Base-by-base conservation (phyloP, 2,888 invertebrate species). In the Parnassius apollo region DNA sequence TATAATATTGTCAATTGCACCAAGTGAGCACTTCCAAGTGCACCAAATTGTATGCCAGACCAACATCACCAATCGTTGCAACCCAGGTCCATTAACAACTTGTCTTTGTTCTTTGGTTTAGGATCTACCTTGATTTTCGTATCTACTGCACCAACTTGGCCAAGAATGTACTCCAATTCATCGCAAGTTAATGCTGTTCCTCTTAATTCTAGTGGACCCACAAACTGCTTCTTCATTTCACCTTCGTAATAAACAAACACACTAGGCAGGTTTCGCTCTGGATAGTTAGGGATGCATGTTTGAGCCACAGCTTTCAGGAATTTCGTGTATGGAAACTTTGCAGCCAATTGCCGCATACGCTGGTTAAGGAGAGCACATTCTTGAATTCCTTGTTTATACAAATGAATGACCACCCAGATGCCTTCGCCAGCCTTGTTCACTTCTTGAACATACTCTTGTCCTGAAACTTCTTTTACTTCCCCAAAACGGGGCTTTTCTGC, bases 211-310 rank as follows among this genome's bases (percentile, higher is more conserved):
- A 94, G 80, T 0, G 98, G 94, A 0, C 98, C 98, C 61, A 98
- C 94, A 76, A 96, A 94, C 86, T 98, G 98, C 72, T 96, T 95
- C 77, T 95, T 96, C 93, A 98, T 93, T 49, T 96, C 95, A 0
- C 98, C 98, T 82, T 98, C 96, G 73, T 93, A 94, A 85, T 99
- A 99, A n/a, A 99, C 92, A 83, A 99, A 99, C 73, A 99, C 93
- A 7, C 98, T 97, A 3, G 99, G 99, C 69, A 99, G 91, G 86
- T 99, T 98, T 72, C 95, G 95, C 81, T 99, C 98, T 0, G 99
- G 99, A 88, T 96, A 99, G 85, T 99, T 98, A 0, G 98, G 98
- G 83, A 99, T 98, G 81, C 99, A 99, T 0, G 98, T 97, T 52
- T 96, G 96, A 0, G 98, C 97, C 22, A 98, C 94, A 46, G 98